These are phyloP conservation scores for Phoxinus dragarum DNA, from an alignment of 2,797 vertebrate genomes.

Conservation along the genomic window DNA sequence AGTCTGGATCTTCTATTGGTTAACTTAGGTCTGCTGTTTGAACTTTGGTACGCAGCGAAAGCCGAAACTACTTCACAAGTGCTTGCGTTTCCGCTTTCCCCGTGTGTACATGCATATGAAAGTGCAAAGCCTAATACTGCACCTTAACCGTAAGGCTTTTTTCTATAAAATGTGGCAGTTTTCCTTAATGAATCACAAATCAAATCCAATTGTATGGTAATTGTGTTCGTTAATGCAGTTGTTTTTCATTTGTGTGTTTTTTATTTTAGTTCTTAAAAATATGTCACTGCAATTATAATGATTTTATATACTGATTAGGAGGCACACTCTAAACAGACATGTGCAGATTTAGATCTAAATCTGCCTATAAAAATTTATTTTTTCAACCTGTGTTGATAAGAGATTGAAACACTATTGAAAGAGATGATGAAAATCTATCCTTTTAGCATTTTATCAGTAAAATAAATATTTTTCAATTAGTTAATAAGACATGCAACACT, in stretches of 20 bases:
- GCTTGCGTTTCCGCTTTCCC: background rate
- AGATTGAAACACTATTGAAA: background rate
- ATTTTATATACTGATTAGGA: slow-evolving; percentile 12
- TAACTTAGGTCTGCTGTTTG: background rate
- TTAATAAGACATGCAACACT: background rate
- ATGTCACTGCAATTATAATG: background rate
- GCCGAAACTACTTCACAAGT: background rate
- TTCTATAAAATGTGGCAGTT: background rate
- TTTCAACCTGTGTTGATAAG: no score
- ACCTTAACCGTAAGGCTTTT: background rate
- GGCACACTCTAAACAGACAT: background rate
- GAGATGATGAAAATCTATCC: background rate
- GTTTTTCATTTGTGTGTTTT: background rate
- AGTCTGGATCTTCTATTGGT: background rate
- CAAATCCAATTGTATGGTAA: background rate
- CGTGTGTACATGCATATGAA: background rate
- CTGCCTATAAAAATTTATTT: no score
- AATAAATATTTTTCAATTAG: slow-evolving; percentile 20
- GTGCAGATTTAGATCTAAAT: no score
- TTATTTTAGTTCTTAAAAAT: background rate
- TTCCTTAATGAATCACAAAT: background rate
- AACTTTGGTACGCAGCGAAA: background rate
- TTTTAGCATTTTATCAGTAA: slow-evolving; percentile 28
- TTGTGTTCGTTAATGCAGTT: background rate
- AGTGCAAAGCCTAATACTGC: background rate